A percentile compares a stretch with the other conserved stretches of the same genome.
These are phyloP conservation scores for Epistrophella euchroma DNA, from an alignment of 2,888 invertebrate genomes.

Conservation along the genomic window DNA sequence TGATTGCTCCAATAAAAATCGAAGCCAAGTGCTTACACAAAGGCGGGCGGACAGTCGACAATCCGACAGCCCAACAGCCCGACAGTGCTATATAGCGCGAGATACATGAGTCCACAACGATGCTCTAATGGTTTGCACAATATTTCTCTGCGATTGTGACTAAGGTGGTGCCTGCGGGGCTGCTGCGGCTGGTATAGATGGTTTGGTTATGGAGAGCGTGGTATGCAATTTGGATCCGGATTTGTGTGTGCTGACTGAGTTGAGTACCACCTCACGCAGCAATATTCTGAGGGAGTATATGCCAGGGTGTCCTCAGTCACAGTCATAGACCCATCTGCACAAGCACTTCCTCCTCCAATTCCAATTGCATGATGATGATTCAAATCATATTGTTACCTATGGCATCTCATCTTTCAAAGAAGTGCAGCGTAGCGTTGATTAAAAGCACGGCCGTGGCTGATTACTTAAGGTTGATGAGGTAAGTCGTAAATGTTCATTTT, in stretches of 20 bases:
- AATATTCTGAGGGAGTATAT: conserved; percentile 2
- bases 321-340: conserved; percentile 1
- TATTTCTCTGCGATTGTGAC: conserved; percentile 25
- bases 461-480: too few relatives aligned
- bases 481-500: too few relatives aligned
- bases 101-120: conserved; percentile 60
- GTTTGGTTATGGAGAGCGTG: conserved; percentile 14
- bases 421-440: background rate
- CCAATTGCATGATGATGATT: conserved; percentile 7
- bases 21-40: conserved; percentile 76
- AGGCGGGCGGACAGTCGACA: conserved; percentile 75
- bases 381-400: conserved; percentile 14
- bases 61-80: conserved; percentile 59
- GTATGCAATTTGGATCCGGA: conserved; percentile 38
- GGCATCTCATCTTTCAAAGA: background rate
- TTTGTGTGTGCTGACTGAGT: conserved; percentile 39
- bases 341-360: conserved; percentile 8
- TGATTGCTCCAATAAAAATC: conserved; percentile 76
- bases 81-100: conserved; percentile 44
- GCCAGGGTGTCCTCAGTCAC: conserved; percentile 11
- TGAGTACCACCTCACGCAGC: conserved; percentile 45
- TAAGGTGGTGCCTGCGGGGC: conserved; percentile 12
- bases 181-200: background rate
- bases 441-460: background rate
- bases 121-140: conserved; percentile 71